Evolutionary conservation across 2,797 vertebrate genomes (phyloP).

Genomic region (Peromyscus melanophrys): DNA sequence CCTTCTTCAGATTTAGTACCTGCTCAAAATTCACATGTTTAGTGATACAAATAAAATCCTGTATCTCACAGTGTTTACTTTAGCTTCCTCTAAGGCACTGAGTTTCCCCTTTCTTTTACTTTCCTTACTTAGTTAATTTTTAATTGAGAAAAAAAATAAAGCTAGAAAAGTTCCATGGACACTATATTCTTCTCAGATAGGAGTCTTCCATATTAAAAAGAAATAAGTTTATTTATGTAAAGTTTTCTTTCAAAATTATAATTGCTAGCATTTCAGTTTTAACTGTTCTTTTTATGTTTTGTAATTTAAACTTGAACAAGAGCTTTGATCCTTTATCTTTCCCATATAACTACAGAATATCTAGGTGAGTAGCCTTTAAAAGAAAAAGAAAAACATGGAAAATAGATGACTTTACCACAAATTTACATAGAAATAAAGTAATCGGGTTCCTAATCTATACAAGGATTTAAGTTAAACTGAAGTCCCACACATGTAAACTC

Average conservation of each 20-base stretch:
- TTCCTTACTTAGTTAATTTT: background rate
- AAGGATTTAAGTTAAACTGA: slow-evolving; percentile 43
- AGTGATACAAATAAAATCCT: slow-evolving; percentile 47
- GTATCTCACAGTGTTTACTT: background rate
- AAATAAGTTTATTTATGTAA: background rate
- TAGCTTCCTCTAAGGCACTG: background rate
- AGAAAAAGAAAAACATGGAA: background rate
- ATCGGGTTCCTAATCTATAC: background rate
- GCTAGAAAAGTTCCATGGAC: background rate
- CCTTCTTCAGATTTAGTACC: slow-evolving; percentile 57
- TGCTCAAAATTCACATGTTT: slow-evolving; percentile 56
- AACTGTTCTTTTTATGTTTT: background rate
- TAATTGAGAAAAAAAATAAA: background rate
- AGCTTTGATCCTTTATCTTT: background rate
- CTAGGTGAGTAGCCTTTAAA: background rate
- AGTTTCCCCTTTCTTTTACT: background rate
- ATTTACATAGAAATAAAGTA: background rate
- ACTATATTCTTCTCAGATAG: background rate
- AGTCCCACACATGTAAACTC: background rate
- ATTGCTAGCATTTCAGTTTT: background rate
- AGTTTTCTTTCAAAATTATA: background rate
- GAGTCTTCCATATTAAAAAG: slow-evolving; percentile 26
- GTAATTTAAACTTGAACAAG: background rate
- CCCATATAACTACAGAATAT: background rate
- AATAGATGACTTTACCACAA: background rate